Base-by-base conservation (phyloP, 2,797 vertebrate genomes). In the Cygnus olor region DNA sequence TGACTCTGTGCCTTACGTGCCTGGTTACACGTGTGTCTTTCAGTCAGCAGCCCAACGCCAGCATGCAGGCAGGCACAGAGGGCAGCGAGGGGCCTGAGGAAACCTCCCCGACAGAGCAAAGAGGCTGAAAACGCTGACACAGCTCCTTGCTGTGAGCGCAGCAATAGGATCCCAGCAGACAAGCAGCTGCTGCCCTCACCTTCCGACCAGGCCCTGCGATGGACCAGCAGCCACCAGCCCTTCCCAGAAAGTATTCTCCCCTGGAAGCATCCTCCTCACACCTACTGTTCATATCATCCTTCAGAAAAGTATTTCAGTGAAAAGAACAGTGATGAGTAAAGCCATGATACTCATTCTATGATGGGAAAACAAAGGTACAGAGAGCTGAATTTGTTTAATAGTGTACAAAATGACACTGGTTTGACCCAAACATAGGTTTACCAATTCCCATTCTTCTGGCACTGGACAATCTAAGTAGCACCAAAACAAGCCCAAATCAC, bases 351-450 rank as follows among this genome's bases (percentile, higher is more conserved):
- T 81, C 42, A 49, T 80, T 88, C 89, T 14, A 54, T 40, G 25
- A 40, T 57, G 30, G 9, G 47, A 91, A 85, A 89, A 77, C 0
- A 0, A 88, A 89, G 45, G 51, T 65, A 42, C 24, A 60, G 58
- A 81, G 38, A 83, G 34, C 30, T 93, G 30, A 90, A 66, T n/a
- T 38, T 21, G 53, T 89, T 89, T 90, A 94, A 51, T 70, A 88
- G 53, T 17, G 17, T 58, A 34, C 47, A 49, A 91, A 93, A 91
- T 40, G 2, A 28, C 34, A 25, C 20, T 32, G 11, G 28, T 38
- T 18, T 18, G 9, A 30, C 36, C 11, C 18, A 47, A 90, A 91
- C 12, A 28, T 30, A 86, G 44, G 11, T 60, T 81, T 88, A 54
- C 32, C 6, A 16, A 69, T 61, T 80, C 20, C 64, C 42, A 40